Evolutionary conservation across 1,140 invertebrate genomes (phyloP), one percentile per base, ranked within the genome.

Genomic region (Sarcophaga bullata): DNA sequence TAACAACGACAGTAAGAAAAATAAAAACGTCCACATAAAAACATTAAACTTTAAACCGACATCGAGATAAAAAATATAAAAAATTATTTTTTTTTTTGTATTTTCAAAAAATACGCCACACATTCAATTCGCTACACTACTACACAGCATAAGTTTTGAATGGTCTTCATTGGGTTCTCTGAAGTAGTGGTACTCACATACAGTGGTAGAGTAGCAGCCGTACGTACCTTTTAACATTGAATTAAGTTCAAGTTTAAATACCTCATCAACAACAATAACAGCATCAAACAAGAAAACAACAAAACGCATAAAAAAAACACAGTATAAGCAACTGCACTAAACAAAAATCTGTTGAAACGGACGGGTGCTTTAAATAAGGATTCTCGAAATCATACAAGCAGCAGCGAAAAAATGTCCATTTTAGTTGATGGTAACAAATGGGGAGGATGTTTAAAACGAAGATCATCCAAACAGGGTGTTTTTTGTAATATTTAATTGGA

Each of bases 171-270:
- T 58, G 19, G 62, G n/a, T 68, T 68, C 9, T 13, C 54, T n/a
- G 54, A 11, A 58, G 54, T 58, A 25, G 62, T 68, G 62, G 62
- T 68, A 19, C 25, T 37, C 25, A 37, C 25, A 37, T 37, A 37
- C 1, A 68, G n/a, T 68, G 19, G 62, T 68, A 68, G 62, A 19
- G n/a, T 68, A 68, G 62, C 10, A 68, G 17, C n/a, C 17, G 19
- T 68, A 68, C 17, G 19, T 68, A 68, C n/a, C 62, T 68, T 68
- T 68, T 68, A 68, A 25, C 62, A 68, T 68, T 68, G 62, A 68
- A 68, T 68, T 68, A 68, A 68, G 62, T 68, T 68, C 62, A 68
- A 68, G 62, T 68, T 68, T 68, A 68, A 68, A 68, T 68, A 68
- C 62, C 62, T 68, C 62, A 19, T 68, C 62, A 68, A 19, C 62